Conservation (phyloP, 2,797 vertebrate genomes). For the Lutjanus campechanus region DNA sequence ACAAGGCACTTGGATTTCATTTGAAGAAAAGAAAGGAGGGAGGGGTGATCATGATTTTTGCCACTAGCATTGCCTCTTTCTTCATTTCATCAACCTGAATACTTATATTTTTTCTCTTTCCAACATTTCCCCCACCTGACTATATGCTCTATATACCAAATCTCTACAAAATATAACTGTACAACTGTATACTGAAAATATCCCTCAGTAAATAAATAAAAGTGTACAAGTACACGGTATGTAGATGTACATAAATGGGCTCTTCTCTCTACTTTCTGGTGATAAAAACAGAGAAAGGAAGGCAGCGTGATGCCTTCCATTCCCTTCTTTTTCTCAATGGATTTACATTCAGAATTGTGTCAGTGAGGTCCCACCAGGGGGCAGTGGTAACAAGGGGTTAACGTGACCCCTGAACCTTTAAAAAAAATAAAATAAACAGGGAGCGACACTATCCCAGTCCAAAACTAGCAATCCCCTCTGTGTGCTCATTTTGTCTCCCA, state of each 20-base stretch:
- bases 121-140: slow-evolving; percentile 33
- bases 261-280: slow-evolving; percentile 63
- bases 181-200: slow-evolving; percentile 86
- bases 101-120: slow-evolving; percentile 12
- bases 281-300: slow-evolving; percentile 60
- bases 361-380: slow-evolving; percentile 77
- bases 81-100: slow-evolving; percentile 68
- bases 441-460: slow-evolving; percentile 42
- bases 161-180: slow-evolving; percentile 86
- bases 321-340: slow-evolving; percentile 57
- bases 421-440: slow-evolving; percentile 47
- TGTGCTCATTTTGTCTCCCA: slow-evolving; percentile 34
- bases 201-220: slow-evolving; percentile 84
- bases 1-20: slow-evolving; percentile 82
- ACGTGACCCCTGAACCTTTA: slow-evolving; percentile 51
- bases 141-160: slow-evolving; percentile 79
- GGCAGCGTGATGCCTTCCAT: slow-evolving; percentile 50
- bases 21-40: slow-evolving; percentile 70
- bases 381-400: slow-evolving; percentile 52
- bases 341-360: slow-evolving; percentile 83
- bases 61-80: slow-evolving; percentile 62
- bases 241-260: slow-evolving; percentile 67
- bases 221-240: slow-evolving; percentile 71
- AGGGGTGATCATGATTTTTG: slow-evolving; percentile 70
- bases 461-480: slow-evolving; percentile 32